A percentile compares a stretch with the other conserved stretches of the same genome.
Conservation (phyloP, 2,888 invertebrate genomes). For the Chirona hameri region DNA sequence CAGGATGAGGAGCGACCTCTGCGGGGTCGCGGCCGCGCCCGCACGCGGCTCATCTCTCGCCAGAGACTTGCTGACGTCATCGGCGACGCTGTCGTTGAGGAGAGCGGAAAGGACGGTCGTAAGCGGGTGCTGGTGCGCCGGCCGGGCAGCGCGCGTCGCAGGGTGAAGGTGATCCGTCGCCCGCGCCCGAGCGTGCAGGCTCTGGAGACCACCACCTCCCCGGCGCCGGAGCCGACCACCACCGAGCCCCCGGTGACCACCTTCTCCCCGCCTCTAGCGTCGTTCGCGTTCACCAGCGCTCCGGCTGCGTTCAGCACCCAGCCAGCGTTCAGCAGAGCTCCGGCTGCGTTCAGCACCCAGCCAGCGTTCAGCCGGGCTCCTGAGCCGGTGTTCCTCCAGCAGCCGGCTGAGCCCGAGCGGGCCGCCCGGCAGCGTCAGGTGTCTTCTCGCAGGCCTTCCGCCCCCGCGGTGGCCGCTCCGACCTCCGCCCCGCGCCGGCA, state of each 20-base stretch:
- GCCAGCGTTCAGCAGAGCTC: background rate
- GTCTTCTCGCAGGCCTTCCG: background rate
- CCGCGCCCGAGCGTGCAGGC: background rate
- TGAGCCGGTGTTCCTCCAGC: background rate
- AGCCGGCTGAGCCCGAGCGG: background rate
- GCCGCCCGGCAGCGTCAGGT: background rate
- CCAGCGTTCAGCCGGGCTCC: background rate
- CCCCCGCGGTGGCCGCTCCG: background rate
- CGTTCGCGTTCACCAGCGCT: background rate
- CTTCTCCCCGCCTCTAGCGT: background rate
- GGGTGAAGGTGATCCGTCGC: slow-evolving; percentile 6
- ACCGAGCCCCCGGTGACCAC: background rate
- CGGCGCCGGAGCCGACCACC: background rate
- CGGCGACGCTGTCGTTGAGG: slow-evolving; percentile 13
- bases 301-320: background rate
- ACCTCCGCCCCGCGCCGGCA: background rate
- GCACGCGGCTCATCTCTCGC: slow-evolving; percentile 12
- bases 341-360: background rate
- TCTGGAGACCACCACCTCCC: background rate
- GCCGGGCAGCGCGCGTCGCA: background rate
- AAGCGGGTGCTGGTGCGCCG: slow-evolving; percentile 23
- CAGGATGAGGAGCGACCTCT: background rate
- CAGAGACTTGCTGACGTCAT: slow-evolving; percentile 26
- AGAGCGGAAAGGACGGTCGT: background rate
- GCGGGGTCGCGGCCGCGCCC: background rate